Evolutionary conservation across 2,888 invertebrate species (phyloP).

Genomic region (Nebria brevicollis): DNA sequence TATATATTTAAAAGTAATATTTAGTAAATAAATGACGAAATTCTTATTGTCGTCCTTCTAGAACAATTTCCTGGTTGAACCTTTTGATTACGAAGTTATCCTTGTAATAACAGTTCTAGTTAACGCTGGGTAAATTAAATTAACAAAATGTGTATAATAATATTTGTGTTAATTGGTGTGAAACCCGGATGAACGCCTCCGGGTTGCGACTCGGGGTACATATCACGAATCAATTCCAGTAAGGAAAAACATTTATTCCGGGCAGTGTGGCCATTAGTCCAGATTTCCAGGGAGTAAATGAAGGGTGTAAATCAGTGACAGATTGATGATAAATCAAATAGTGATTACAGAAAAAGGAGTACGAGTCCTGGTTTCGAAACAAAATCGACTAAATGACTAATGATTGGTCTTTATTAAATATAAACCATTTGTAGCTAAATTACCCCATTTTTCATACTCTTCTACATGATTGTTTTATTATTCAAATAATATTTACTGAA

Average conservation of each 20-base stretch:
- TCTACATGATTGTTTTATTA: no score
- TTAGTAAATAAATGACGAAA: no score
- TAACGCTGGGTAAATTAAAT: background rate
- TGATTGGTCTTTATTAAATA: background rate
- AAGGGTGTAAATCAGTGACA: conserved; percentile 37
- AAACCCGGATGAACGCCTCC: background rate
- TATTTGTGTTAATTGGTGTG: conserved; percentile 9
- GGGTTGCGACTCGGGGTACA: background rate
- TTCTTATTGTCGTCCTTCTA: no score
- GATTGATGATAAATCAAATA: conserved; percentile 30
- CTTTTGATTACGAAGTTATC: background rate
- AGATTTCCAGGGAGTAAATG: conserved; percentile 23
- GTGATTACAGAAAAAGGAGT: conserved; percentile 23
- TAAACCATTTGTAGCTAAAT: background rate
- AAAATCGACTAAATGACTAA: background rate
- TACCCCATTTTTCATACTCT: background rate
- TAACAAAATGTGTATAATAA: conserved; percentile 16
- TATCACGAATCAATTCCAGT: conserved; percentile 40
- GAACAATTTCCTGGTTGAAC: no score
- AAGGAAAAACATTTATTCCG: conserved; percentile 42
- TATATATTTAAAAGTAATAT: no score
- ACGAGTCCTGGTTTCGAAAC: background rate
- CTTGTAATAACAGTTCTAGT: background rate
- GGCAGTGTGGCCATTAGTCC: conserved; percentile 34
- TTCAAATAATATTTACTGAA: no score